Evolutionary conservation across 2,797 vertebrate genomes (phyloP).

Genomic region (Psittacula echo): DNA sequence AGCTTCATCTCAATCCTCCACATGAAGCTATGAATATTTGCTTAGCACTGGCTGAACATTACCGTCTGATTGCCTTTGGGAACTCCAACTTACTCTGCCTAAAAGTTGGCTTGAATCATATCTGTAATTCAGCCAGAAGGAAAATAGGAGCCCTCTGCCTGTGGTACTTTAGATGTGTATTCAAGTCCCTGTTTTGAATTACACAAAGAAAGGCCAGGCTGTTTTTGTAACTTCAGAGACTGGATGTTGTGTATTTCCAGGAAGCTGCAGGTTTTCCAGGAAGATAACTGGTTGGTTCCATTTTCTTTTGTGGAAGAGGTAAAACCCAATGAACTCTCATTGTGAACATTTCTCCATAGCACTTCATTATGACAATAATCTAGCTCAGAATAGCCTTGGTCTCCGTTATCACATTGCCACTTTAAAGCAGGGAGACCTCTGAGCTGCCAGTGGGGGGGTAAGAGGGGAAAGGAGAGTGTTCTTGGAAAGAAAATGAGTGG

Average conservation of each 20-base stretch:
- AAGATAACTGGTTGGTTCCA: not conserved
- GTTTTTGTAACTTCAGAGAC: not conserved
- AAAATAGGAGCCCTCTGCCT: not conserved
- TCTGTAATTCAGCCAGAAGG: not conserved
- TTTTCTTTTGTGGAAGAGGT: not conserved
- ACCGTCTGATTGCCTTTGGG: not conserved
- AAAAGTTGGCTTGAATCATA: not conserved
- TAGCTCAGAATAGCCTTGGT: not conserved
- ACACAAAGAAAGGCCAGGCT: not conserved
- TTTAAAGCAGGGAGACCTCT: not conserved
- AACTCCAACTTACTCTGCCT: not conserved
- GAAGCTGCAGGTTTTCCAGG: not conserved
- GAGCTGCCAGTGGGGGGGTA: not conserved
- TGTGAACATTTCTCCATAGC: not conserved
- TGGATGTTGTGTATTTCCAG: not conserved
- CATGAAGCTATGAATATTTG: not conserved
- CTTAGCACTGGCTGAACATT: not conserved
- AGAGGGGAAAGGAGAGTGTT: not conserved
- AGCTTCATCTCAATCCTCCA: not conserved
- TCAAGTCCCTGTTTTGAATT: not conserved
- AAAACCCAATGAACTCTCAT: not conserved
- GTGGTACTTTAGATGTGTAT: not conserved
- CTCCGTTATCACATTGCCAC: not conserved
- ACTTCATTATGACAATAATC: not conserved
- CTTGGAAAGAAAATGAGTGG: not conserved